A percentile compares a stretch with the other conserved stretches of the same genome.
Conservation (phyloP, 2,113 vertebrate genomes). For the Rhineura floridana region DNA sequence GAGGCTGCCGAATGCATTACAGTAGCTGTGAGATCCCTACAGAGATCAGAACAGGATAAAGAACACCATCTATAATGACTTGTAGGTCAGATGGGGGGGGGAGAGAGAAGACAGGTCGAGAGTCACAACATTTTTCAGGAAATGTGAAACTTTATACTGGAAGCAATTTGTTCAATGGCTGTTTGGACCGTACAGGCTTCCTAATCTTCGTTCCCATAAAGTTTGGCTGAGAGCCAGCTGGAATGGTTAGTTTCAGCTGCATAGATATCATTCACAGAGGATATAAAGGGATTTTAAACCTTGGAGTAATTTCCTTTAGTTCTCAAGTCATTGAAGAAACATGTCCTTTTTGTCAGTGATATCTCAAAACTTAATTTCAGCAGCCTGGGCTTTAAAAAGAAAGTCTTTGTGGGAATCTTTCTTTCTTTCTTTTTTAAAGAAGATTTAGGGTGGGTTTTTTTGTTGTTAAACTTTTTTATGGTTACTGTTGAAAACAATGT, state of each 20-base stretch:
- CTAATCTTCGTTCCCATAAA: slow-evolving; percentile 85
- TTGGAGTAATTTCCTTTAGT: slow-evolving; percentile 89
- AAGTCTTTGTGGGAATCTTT: slow-evolving; percentile 67
- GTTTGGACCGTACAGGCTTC: slow-evolving; percentile 77
- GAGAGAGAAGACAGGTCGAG: slow-evolving; percentile 56
- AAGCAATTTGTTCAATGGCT: slow-evolving; percentile 80
- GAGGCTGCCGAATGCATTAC: not conserved
- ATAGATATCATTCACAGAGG: slow-evolving; percentile 82
- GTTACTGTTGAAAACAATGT: slow-evolving; percentile 30
- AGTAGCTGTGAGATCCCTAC: slow-evolving; percentile 30
- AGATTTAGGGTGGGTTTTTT: slow-evolving; percentile 58
- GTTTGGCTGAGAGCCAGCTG: slow-evolving; percentile 73
- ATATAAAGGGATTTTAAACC: slow-evolving; percentile 87
- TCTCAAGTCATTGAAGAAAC: slow-evolving; percentile 80
- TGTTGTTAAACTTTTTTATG: no score
- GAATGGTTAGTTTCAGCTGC: slow-evolving; percentile 76
- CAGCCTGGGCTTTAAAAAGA: slow-evolving; percentile 73
- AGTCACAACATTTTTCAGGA: slow-evolving; percentile 63
- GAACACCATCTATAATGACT: slow-evolving; percentile 34
- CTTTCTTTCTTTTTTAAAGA: slow-evolving; percentile 47
- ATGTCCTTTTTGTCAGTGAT: slow-evolving; percentile 81
- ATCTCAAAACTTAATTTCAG: slow-evolving; percentile 81
- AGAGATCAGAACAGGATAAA: slow-evolving; percentile 42
- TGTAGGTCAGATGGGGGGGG: slow-evolving; percentile 28
- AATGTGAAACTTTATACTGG: slow-evolving; percentile 71